Evolutionary conservation across 2,113 vertebrate species (phyloP).

Genomic region (Aptenodytes patagonicus): DNA sequence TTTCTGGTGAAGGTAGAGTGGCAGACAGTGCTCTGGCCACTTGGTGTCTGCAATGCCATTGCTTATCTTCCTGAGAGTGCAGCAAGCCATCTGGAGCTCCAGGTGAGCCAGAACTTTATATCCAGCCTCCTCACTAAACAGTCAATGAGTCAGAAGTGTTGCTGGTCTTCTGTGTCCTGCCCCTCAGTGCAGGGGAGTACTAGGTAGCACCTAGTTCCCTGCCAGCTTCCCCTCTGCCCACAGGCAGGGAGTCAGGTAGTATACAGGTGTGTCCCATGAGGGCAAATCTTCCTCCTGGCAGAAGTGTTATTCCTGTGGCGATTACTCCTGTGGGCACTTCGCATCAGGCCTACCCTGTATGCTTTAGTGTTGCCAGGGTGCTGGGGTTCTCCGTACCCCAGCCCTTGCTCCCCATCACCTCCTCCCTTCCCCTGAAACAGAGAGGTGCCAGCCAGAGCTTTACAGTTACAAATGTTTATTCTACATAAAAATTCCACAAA

Average conservation of each 20-base stretch:
- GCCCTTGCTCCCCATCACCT: background rate
- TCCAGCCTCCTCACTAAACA: background rate
- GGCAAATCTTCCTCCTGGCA: background rate
- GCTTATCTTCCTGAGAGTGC: background rate
- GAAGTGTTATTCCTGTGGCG: background rate
- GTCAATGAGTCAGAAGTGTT: background rate
- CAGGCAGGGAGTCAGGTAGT: background rate
- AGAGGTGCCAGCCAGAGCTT: background rate
- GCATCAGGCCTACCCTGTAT: background rate
- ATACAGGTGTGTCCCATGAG: background rate
- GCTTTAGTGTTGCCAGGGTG: background rate
- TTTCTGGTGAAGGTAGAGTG: background rate
- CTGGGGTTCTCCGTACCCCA: background rate
- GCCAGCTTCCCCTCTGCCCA: background rate
- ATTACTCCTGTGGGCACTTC: rapidly evolving
- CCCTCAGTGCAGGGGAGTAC: background rate
- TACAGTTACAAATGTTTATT: slow-evolving; percentile 82
- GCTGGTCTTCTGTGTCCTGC: background rate
- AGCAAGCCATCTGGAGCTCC: background rate
- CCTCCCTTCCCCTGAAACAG: background rate
- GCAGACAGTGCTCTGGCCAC: background rate
- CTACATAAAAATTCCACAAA: slow-evolving; percentile 82
- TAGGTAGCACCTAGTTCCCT: background rate
- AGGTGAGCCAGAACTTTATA: background rate
- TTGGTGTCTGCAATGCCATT: background rate